Evolutionary conservation across 2,113 vertebrate genomes (phyloP), one percentile per base, ranked within the genome.

Genomic region (Corynorhinus townsendii): DNA sequence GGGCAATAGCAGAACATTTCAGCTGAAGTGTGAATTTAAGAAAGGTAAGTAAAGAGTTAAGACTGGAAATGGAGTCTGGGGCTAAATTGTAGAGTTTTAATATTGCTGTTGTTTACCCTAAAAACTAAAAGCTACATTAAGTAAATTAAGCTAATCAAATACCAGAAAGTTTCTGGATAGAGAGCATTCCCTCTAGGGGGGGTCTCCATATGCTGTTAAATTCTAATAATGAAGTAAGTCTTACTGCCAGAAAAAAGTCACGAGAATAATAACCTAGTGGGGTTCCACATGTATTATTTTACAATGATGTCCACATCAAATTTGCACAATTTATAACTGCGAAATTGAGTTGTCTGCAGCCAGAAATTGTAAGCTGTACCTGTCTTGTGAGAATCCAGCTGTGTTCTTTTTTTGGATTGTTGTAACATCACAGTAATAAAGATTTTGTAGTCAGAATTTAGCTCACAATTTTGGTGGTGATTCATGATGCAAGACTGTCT

Each of bases 351-450:
- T 96, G 24, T 87, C 75, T 95, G 93, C 92, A 88, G 64, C 69
- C 52, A 92, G 90, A 93, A 96, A 90, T 80, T 85, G 6, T 68
- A 22, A 89, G 77, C 6, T 88, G 4, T 75, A 84, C 90, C 49
- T 79, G n/a, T 80, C 88, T 64, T 89, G 88, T 77, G 83, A 93
- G 86, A 86, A 88, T 82, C 87, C 94, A 96, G 90, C 96, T 95
- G 87, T 87, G 86, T 91, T 91, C 83, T 95, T 95, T 95, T 95
- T 89, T 91, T 49, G 49, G 71, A 71, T 47, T 80, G 43, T 94
- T 95, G 38, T 93, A 95, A 68, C 49, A 83, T 86, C 80, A 72
- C 80, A 88, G 81, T 20, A 89, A 94, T 93, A 81, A 88, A 88
- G 85, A 80, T 90, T 96, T 85, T 86, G 56, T 66, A 71, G 75